These are phyloP conservation scores for Vandiemenella viatica DNA, from an alignment of 2,888 invertebrate genomes.

Conservation along the genomic window DNA sequence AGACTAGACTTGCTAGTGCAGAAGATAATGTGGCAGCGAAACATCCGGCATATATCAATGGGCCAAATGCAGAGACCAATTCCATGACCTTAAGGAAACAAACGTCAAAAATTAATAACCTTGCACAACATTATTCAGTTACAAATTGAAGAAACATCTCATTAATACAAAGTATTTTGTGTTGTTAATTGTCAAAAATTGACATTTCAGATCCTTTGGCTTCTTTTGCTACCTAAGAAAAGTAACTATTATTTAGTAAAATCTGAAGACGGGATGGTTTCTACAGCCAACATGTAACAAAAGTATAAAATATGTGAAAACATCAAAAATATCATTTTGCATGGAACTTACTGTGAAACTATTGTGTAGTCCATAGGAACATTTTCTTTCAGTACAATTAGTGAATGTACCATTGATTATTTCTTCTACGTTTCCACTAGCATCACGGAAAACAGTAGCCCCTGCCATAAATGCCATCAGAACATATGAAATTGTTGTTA, in stretches of 20 bases:
- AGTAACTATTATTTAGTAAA: too few relatives aligned
- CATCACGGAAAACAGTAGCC: slow-evolving; percentile 60
- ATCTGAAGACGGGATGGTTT: too few relatives aligned
- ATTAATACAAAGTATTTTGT: not conserved
- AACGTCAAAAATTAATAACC: not conserved
- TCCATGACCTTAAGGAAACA: slow-evolving; percentile 53
- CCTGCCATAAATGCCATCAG: slow-evolving; percentile 67
- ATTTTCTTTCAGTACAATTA: slow-evolving; percentile 36
- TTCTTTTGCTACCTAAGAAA: too few relatives aligned
- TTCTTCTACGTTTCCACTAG: slow-evolving; percentile 52
- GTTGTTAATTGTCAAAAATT: too few relatives aligned
- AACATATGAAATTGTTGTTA: slow-evolving; percentile 78
- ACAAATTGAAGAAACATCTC: not conserved
- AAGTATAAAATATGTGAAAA: too few relatives aligned
- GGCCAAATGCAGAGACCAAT: slow-evolving; percentile 69
- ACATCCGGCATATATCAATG: slow-evolving; percentile 89
- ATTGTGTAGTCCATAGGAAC: slow-evolving; percentile 58
- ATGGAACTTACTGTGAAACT: slow-evolving; percentile 57
- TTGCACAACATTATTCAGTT: not conserved
- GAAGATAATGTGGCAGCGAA: slow-evolving; percentile 95
- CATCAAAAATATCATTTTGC: too few relatives aligned
- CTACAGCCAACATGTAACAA: too few relatives aligned
- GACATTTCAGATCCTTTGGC: too few relatives aligned
- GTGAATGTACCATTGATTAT: slow-evolving; percentile 38
- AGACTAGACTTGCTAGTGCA: slow-evolving; percentile 87